A percentile compares a stretch with the other conserved stretches of the same genome.
Conservation (phyloP, 2,113 vertebrate genomes). For the Ptyas mucosa region DNA sequence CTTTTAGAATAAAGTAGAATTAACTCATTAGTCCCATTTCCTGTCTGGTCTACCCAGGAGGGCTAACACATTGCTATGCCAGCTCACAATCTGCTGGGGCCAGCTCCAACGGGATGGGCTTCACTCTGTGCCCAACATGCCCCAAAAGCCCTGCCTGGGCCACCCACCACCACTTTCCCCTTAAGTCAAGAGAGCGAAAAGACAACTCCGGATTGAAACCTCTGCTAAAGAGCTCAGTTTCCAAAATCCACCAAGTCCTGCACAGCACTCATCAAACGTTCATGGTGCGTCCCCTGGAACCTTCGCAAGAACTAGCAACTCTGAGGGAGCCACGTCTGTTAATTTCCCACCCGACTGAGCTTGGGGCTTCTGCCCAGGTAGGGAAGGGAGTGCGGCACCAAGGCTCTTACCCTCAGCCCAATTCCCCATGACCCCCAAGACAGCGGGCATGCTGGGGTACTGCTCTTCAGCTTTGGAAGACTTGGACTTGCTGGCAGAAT, state of each 20-base stretch:
- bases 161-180: not conserved
- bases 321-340: too few relatives aligned
- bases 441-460: constrained; percentile 72
- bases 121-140: not conserved
- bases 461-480: constrained; percentile 77
- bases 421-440: constrained; percentile 76
- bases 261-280: not conserved
- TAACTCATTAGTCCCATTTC: not conserved
- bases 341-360: not conserved
- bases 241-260: not conserved
- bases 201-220: not conserved
- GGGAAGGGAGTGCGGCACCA: not conserved
- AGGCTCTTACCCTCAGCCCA: constrained; percentile 79
- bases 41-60: not conserved
- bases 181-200: not conserved
- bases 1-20: not conserved
- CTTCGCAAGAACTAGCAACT: not conserved
- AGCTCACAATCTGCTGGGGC: not conserved
- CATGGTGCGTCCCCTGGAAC: not conserved
- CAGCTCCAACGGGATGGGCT: not conserved
- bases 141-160: not conserved
- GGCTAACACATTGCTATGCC: not conserved
- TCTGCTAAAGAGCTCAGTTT: not conserved
- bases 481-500: constrained; percentile 36
- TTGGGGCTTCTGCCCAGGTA: not conserved